Conservation (phyloP, 2,797 vertebrate genomes). For the Pseudocheirus occidentalis region DNA sequence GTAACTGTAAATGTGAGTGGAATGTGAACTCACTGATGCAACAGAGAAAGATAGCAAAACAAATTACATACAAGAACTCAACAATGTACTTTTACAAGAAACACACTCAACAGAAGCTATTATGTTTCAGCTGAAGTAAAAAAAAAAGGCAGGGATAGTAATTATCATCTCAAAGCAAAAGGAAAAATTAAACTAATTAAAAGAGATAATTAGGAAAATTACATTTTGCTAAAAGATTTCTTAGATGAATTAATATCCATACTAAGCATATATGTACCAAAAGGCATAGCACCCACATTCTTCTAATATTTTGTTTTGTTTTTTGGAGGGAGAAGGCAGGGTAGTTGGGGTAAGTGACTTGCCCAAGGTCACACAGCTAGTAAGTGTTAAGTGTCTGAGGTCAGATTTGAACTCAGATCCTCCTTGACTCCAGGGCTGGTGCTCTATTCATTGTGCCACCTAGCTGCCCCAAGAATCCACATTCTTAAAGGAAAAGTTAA, state of each 20-base stretch:
- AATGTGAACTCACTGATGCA: not conserved
- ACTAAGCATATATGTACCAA: not conserved
- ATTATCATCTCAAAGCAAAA: not conserved
- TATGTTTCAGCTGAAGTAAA: not conserved
- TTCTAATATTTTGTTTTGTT: not conserved
- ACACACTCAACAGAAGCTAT: not conserved
- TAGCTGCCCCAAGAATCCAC: not conserved
- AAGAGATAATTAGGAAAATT: not conserved
- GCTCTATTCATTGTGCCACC: too few relatives aligned
- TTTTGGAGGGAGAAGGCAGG: too few relatives aligned
- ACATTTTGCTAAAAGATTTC: not conserved
- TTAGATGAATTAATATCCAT: not conserved
- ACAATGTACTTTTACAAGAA: not conserved
- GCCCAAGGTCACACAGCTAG: too few relatives aligned
- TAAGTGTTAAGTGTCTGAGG: too few relatives aligned
- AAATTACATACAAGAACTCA: not conserved
- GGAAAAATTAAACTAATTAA: not conserved
- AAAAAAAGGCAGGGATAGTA: not conserved
- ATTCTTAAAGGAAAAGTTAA: slow-evolving; percentile 8
- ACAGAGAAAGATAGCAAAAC: not conserved
- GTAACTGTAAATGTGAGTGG: not conserved
- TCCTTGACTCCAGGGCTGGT: too few relatives aligned
- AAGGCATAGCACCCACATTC: not conserved
- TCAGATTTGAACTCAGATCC: too few relatives aligned
- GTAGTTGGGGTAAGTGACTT: too few relatives aligned